A percentile compares a stretch with the other conserved stretches of the same genome.
These are phyloP conservation scores for Phalanger gymnotis DNA, from an alignment of 2,797 vertebrate species.

Conservation along the genomic window DNA sequence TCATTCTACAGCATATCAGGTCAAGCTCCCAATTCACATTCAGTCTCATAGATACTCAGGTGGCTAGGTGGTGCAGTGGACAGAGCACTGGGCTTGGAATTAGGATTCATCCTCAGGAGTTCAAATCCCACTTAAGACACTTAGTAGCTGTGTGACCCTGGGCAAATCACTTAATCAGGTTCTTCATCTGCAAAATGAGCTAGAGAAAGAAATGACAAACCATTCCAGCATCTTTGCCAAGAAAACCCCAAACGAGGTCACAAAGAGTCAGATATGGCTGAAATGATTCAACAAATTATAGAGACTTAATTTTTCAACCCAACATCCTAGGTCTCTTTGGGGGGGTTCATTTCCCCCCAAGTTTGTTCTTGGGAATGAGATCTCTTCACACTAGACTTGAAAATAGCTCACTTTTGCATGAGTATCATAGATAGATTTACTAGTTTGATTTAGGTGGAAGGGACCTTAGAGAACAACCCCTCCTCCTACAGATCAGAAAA, in stretches of 20 bases:
- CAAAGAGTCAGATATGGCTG: background rate
- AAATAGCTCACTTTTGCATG: background rate
- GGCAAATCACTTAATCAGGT: background rate
- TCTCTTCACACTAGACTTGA: background rate
- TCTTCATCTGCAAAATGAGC: background rate
- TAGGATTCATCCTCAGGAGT: background rate
- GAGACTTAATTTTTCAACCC: background rate
- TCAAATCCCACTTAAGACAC: background rate
- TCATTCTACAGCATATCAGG: background rate
- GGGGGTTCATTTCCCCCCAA: background rate
- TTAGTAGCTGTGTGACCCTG: too few species aligned
- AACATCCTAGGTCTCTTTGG: background rate
- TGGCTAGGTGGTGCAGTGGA: background rate
- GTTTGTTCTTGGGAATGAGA: constrained; percentile 36
- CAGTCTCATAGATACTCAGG: background rate
- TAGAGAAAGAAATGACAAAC: background rate
- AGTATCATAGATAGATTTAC: constrained; percentile 26
- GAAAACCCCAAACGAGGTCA: background rate
- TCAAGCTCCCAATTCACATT: background rate
- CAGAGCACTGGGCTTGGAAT: background rate
- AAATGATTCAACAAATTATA: background rate
- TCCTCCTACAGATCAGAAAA: background rate
- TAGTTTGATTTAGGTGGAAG: constrained; percentile 3
- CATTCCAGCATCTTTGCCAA: background rate
- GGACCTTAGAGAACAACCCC: background rate